Evolutionary conservation across 2,888 invertebrate genomes (phyloP).

Genomic region (Chrysolina oricalcia): DNA sequence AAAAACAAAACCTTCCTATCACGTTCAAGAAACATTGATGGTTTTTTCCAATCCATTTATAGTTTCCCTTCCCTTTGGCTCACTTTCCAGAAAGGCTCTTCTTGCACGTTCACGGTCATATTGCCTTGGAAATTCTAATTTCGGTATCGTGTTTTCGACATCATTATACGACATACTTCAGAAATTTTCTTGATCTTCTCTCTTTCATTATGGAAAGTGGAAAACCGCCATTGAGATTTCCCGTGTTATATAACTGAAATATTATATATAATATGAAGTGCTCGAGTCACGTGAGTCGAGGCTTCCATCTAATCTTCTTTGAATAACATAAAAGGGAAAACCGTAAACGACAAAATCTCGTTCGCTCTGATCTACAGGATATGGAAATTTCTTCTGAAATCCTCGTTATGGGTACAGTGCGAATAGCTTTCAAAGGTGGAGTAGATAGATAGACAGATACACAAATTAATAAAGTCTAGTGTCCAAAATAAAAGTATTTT

Average conservation of each 20-base stretch:
- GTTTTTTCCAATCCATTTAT: too few relatives aligned
- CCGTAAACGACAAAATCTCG: background rate
- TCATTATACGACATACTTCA: background rate
- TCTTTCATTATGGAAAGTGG: background rate
- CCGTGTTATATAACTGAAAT: slow-evolving; percentile 19
- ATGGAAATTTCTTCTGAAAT: background rate
- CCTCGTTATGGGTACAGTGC: background rate
- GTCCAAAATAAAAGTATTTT: too few relatives aligned
- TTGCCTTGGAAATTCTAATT: background rate
- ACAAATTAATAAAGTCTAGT: too few relatives aligned
- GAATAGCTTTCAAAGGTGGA: too few relatives aligned
- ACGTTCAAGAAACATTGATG: too few relatives aligned
- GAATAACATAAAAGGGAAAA: slow-evolving; percentile 7
- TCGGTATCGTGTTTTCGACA: background rate
- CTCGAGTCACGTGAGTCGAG: slow-evolving; percentile 25
- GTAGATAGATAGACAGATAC: too few relatives aligned
- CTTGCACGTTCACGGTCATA: background rate
- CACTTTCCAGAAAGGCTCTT: background rate
- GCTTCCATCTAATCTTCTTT: slow-evolving; percentile 10
- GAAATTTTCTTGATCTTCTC: background rate
- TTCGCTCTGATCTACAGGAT: background rate
- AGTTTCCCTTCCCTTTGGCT: background rate
- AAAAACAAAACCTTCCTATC: too few relatives aligned
- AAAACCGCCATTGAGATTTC: slow-evolving; percentile 25
- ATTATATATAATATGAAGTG: slow-evolving; percentile 8